These are phyloP conservation scores for Ormyrus nitidulus DNA, from an alignment of 2,888 invertebrate genomes.

Conservation along the genomic window DNA sequence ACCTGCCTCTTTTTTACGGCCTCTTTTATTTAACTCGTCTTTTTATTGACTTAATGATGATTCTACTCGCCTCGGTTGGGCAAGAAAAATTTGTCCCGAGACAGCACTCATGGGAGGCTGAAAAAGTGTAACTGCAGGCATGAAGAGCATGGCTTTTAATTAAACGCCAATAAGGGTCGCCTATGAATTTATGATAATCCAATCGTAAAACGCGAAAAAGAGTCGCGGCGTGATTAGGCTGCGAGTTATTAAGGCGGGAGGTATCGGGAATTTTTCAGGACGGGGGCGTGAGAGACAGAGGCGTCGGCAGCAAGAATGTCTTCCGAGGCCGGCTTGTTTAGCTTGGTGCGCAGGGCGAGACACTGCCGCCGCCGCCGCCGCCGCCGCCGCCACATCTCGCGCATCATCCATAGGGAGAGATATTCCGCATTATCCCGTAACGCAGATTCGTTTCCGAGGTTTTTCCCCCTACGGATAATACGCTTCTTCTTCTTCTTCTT, in stretches of 20 bases:
- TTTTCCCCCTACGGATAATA: slow-evolving; percentile 49
- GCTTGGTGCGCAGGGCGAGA: not conserved
- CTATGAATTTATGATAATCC: no score
- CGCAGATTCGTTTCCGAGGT: slow-evolving; percentile 55
- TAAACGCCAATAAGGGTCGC: no score
- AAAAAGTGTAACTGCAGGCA: no score
- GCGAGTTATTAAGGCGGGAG: not conserved
- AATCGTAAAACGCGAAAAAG: not conserved
- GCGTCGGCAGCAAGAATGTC: slow-evolving; percentile 54
- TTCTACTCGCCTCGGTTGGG: slow-evolving; percentile 1
- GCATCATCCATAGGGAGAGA: slow-evolving; percentile 40
- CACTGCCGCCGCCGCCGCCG: not conserved
- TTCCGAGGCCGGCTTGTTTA: slow-evolving; percentile 2
- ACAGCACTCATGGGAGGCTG: no score
- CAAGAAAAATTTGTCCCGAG: not conserved
- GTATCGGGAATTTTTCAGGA: slow-evolving; percentile 53
- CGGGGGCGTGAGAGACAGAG: slow-evolving; percentile 57
- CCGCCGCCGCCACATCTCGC: not conserved
- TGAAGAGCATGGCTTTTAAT: no score
- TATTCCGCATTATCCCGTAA: slow-evolving; percentile 57
- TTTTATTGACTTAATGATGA: slow-evolving; percentile 8
- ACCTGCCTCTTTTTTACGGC: not conserved
- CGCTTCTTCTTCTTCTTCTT: slow-evolving; percentile 40
- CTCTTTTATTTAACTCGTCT: not conserved
- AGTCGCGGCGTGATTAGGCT: not conserved